Conservation (phyloP, 1,140 invertebrate species). For the Heliconius eleuchia region DNA sequence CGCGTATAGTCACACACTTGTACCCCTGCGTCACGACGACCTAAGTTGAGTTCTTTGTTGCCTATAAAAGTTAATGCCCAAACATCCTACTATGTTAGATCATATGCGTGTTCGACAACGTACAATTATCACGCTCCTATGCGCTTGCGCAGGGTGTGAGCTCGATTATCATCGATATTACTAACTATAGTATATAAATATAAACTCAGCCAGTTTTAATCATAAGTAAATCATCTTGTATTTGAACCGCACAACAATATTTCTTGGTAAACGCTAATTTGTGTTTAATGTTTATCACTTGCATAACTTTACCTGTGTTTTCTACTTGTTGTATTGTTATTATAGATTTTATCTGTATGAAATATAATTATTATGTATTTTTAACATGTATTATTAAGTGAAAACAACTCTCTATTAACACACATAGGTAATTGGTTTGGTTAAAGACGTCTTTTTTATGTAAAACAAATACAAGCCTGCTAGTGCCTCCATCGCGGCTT, state of each 20-base stretch:
- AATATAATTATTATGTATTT: constrained; percentile 1
- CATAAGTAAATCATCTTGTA: constrained; percentile 5
- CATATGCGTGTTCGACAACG: background rate
- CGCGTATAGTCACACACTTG: no score
- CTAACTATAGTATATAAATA: background rate
- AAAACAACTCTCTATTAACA: no score
- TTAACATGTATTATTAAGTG: background rate
- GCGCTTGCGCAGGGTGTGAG: background rate
- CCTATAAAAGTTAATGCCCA: background rate
- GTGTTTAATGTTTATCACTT: constrained; percentile 10
- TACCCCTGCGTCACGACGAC: no score
- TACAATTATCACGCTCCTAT: background rate
- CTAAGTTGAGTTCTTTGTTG: background rate
- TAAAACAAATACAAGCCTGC: no score
- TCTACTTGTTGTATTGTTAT: background rate
- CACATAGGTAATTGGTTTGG: no score
- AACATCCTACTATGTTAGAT: background rate
- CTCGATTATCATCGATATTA: constrained; percentile 12
- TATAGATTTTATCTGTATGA: background rate
- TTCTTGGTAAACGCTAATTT: constrained; percentile 7
- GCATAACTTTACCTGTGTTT: background rate
- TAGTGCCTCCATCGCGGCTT: no score
- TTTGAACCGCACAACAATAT: background rate
- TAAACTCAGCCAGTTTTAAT: background rate
- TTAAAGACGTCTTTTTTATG: no score